Evolutionary conservation across 2,888 invertebrate genomes (phyloP), one percentile per base, ranked within the genome.

Genomic region (Petrophora chlorosata): DNA sequence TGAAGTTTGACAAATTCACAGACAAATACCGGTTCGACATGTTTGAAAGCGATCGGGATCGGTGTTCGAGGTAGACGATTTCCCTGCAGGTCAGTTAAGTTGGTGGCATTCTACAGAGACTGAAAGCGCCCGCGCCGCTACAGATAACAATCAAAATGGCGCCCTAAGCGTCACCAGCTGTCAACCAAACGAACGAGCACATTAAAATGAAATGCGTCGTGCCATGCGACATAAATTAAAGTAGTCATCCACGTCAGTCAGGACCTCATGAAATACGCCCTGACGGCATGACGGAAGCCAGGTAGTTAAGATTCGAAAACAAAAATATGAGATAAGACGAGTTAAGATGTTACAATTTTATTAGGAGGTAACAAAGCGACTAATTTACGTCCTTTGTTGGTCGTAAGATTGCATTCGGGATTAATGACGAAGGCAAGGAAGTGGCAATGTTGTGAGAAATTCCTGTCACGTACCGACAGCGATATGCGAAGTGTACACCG

Each of bases 221-320:
- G 75, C 77, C 79, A 85, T 78, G 79, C 73, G 80, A 84, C 85
- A 89, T 90, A 90, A 90, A 89, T 90, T 88, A 89, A 81, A 82
- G n/a, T 76, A 77, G 85, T 72, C 83, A 70, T 84, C 77, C 77
- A 81, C 73, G 88, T 88, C 89, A 88, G 71, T 89, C 87, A 88
- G 82, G 79, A 78, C 71, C 72, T 71, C 61, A 70, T 76, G 79
- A 76, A 72, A 82, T 77, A 79, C 69, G 63, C 69, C 71, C 63
- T 79, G 82, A 80, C 85, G 82, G 85, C 84, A 85, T 81, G 84
- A 81, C 88, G 84, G 87, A 87, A 89, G 87, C 85, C 89, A 89
- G 89, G 89, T 89, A 89, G 88, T 88, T 80, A 85, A 88, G 88
- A 88, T 89, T 67, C 66, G 61, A 81, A 48, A 84, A 87, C 84